Evolutionary conservation across 2,888 invertebrate species (phyloP).

Genomic region (Amphipoea lucens): DNA sequence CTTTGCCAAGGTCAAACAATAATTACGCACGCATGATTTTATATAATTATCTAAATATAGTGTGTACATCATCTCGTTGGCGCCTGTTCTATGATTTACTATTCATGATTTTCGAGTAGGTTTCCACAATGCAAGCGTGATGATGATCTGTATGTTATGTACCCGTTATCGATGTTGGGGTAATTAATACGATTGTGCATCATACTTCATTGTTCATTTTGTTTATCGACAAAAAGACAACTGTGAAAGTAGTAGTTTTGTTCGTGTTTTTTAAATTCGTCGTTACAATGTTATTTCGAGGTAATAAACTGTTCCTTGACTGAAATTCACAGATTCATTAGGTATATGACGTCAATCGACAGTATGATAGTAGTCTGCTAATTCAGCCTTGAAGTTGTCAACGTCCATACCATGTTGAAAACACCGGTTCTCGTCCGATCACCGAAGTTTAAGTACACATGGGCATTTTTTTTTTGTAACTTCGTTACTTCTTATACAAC

Average conservation of each 20-base stretch:
- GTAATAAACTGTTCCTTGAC: not conserved
- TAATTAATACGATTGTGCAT: no score
- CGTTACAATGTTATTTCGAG: not conserved
- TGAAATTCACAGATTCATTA: not conserved
- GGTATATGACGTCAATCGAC: constrained; percentile 4
- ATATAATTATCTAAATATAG: constrained; percentile 70
- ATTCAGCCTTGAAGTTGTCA: constrained; percentile 54
- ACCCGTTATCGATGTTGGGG: no score
- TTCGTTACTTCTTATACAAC: not conserved
- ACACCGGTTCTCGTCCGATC: constrained; percentile 89
- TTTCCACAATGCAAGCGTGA: no score
- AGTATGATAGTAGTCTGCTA: not conserved
- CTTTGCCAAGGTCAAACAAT: constrained; percentile 75
- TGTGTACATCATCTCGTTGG: constrained; percentile 61
- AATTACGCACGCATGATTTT: constrained; percentile 69
- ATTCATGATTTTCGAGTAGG: constrained; percentile 37
- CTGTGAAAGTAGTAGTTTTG: no score
- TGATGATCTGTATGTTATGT: no score
- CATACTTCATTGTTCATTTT: no score
- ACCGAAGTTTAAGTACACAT: constrained; percentile 83
- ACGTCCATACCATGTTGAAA: constrained; percentile 86
- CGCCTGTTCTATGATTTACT: constrained; percentile 61
- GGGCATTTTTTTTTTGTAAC: constrained; percentile 18
- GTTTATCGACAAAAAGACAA: no score
- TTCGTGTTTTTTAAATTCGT: not conserved